Base-by-base conservation (phyloP, 2,113 vertebrate genomes). In the Elaphurus davidianus region DNA sequence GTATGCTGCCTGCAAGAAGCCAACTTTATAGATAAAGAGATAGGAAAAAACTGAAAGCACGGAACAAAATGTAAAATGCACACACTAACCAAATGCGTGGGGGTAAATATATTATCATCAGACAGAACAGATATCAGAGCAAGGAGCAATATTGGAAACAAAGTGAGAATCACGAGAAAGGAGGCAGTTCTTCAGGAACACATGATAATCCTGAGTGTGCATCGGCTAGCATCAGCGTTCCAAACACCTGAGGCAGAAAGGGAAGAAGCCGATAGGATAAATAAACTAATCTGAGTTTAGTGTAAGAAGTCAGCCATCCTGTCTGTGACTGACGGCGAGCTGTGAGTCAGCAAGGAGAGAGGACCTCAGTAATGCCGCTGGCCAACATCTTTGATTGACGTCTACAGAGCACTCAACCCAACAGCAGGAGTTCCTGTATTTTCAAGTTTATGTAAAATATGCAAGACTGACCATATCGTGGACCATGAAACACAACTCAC, bases 81-180 rank as follows among this genome's bases (percentile, higher is more conserved):
- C 2, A 6, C 16, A 5, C 1, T 30, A 17, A 6, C 62, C 25
- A 2, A 25, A 17, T 8, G n/a, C 25, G 5, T 1, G 0, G 13
- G 17, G 36, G 23, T 23, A 4, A 19, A 7, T 30, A 5, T 7
- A 15, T 10, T 25, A 1, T 50, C 4, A 14, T 6, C 30, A 85
- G 54, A 30, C 59, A 78, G 5, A 84, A 59, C 78, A 47, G 50
- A 12, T 3, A 36, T 36, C 36, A 47, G 25, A 74, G 57, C 13
- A 40, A 19, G 30, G 13, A 33, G 7, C 13, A 4, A 13, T 25
- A 27, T 7, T 8, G 27, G 1, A 21, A 87, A 11, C 23, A 19
- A 47, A 36, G 23, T 3, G 9, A 30, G 19, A 62, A 4, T 27
- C 7, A 9, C 13, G 6, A 25, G 33, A 47, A 64, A 55, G 5